Evolutionary conservation across 2,113 vertebrate genomes (phyloP).

Genomic region (Mugil cephalus): DNA sequence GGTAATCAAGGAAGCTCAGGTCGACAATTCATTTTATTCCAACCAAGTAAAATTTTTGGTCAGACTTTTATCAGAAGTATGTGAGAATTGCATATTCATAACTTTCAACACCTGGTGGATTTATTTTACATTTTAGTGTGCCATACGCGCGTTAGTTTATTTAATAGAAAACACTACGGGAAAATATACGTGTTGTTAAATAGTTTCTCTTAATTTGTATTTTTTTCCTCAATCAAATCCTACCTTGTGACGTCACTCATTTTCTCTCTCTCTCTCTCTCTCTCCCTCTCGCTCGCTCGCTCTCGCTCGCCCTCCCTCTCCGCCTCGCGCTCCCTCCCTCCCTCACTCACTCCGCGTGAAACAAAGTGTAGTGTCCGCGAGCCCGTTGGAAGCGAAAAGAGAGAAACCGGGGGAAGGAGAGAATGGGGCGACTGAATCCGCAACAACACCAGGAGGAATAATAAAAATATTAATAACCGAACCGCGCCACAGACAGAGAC

Average conservation of each 20-base stretch:
- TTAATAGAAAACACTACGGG: neutral
- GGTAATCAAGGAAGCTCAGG: too few relatives aligned
- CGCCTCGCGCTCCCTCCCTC: constrained; percentile 21
- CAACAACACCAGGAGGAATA: constrained; percentile 62
- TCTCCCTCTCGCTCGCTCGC: constrained; percentile 13
- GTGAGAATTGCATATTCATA: too few relatives aligned
- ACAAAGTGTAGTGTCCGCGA: constrained; percentile 72
- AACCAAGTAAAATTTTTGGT: too few relatives aligned
- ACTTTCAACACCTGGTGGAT: too few relatives aligned
- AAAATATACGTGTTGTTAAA: too few relatives aligned
- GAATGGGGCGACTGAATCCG: constrained; percentile 67
- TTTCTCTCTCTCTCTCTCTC: constrained; percentile 26
- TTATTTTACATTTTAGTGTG: too few relatives aligned
- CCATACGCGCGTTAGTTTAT: too few relatives aligned
- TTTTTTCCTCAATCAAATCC: constrained; percentile 21
- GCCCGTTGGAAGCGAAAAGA: constrained; percentile 63
- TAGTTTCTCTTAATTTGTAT: neutral
- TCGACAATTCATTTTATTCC: too few relatives aligned
- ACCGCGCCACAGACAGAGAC: neutral
- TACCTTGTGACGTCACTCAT: constrained; percentile 70
- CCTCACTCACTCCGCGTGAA: constrained; percentile 58
- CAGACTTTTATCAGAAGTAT: too few relatives aligned
- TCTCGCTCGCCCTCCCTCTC: constrained; percentile 18
- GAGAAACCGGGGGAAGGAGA: constrained; percentile 61
- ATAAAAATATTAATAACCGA: too few relatives aligned